A percentile compares a stretch with the other conserved stretches of the same genome.
Conservation (phyloP, 2,113 vertebrate genomes). For the Neolamprologus devosi region DNA sequence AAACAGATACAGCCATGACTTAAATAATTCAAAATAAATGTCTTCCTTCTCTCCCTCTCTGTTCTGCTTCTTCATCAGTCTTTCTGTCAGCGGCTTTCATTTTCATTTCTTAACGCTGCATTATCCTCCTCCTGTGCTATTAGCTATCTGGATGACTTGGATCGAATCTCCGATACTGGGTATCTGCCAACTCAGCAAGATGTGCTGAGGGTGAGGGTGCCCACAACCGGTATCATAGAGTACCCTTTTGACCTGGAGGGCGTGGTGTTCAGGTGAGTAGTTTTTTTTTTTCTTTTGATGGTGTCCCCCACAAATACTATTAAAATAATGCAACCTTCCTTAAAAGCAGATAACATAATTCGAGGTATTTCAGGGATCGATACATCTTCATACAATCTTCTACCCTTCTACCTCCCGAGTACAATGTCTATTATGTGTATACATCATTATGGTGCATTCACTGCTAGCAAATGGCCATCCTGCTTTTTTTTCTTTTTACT, state of each 20-base stretch:
- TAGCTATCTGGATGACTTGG: conserved; percentile 79
- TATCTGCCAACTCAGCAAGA: conserved; percentile 82
- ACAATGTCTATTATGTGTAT: neutral
- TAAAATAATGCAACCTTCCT: neutral
- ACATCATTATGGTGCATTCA: neutral
- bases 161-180: conserved; percentile 60
- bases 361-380: neutral
- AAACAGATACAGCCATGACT: neutral
- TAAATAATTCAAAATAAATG: neutral
- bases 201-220: conserved; percentile 76
- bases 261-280: conserved; percentile 77
- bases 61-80: neutral
- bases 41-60: neutral
- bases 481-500: neutral
- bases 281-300: neutral
- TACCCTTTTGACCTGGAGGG: conserved; percentile 82
- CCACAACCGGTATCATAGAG: conserved; percentile 80
- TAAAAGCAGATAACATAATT: neutral
- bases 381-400: neutral
- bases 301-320: neutral
- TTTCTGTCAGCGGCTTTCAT: neutral
- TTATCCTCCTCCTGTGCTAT: neutral
- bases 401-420: neutral
- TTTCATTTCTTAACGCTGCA: neutral
- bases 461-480: neutral